These are phyloP conservation scores for Psilopogon haemacephalus DNA, from an alignment of 2,113 vertebrate species.

Conservation along the genomic window DNA sequence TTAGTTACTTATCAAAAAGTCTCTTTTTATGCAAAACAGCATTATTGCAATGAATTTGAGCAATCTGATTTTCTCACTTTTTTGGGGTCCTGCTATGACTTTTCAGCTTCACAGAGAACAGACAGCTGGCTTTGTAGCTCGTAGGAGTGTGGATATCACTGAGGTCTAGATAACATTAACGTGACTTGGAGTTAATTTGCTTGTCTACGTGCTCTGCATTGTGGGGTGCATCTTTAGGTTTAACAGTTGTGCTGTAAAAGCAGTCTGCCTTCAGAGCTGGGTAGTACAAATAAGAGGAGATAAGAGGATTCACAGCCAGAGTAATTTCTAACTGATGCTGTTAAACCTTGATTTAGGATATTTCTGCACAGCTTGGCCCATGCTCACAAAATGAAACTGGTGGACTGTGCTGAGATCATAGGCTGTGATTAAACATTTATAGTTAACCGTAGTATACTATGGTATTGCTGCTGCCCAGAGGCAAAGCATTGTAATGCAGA, in stretches of 20 bases:
- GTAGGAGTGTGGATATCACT: slow-evolving; percentile 30
- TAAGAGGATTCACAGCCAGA: slow-evolving; percentile 42
- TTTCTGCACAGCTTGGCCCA: slow-evolving; percentile 16
- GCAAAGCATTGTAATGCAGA: slow-evolving; percentile 57
- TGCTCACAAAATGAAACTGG: slow-evolving; percentile 45
- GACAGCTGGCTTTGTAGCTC: slow-evolving; percentile 21
- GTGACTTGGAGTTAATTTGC: slow-evolving; percentile 49
- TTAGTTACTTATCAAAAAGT: background rate
- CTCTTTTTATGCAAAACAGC: background rate
- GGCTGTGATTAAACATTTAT: slow-evolving; percentile 45
- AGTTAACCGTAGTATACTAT: background rate
- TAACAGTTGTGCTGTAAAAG: background rate
- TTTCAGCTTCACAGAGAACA: slow-evolving; percentile 30
- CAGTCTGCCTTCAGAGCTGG: slow-evolving; percentile 7
- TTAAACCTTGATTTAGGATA: slow-evolving; percentile 50
- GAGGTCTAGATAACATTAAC: slow-evolving; percentile 33
- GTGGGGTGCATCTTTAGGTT: slow-evolving; percentile 12
- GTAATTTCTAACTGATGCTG: slow-evolving; percentile 56
- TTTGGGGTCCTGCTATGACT: background rate
- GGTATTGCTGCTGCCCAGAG: slow-evolving; percentile 54
- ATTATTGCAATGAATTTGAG: slow-evolving; percentile 12
- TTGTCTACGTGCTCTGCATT: slow-evolving; percentile 47
- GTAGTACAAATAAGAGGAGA: slow-evolving; percentile 38
- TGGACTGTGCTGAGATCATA: slow-evolving; percentile 46
- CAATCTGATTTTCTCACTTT: slow-evolving; percentile 24